phyloP scores from a whole-genome alignment of 2,113 vertebrate species.

The Ploceus nigricollis region DNA sequence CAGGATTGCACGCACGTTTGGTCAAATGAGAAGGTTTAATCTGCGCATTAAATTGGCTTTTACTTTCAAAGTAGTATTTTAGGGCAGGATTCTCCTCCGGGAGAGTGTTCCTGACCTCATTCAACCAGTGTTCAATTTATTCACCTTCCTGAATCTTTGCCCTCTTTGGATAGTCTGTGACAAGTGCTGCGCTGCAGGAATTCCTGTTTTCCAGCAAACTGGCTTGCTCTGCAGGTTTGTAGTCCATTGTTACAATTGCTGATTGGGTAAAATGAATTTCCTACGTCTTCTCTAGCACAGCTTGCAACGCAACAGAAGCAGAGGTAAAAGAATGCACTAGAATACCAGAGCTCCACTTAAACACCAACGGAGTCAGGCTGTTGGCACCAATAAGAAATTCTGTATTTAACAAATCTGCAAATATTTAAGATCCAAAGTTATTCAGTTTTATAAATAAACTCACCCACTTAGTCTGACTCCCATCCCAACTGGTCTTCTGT shows the following conservation, averaged over 20 bases:
- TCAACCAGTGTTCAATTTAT: slow-evolving; percentile 63
- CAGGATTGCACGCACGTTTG: slow-evolving; percentile 59
- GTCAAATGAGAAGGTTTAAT: slow-evolving; percentile 53
- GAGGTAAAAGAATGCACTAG: slow-evolving; percentile 70
- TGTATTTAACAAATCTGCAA: slow-evolving; percentile 63
- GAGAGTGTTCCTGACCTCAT: slow-evolving; percentile 60
- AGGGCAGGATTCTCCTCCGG: slow-evolving; percentile 41
- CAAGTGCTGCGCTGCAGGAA: slow-evolving; percentile 64
- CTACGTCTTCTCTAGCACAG: slow-evolving; percentile 68
- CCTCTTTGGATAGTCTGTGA: slow-evolving; percentile 68
- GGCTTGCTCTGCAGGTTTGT: slow-evolving; percentile 66
- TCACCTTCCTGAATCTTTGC: slow-evolving; percentile 69
- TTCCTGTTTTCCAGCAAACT: slow-evolving; percentile 68
- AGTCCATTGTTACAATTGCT: slow-evolving; percentile 67
- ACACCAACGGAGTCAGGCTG: slow-evolving; percentile 68
- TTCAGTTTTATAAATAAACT: slow-evolving; percentile 53
- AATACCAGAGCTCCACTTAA: slow-evolving; percentile 69
- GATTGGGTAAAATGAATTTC: slow-evolving; percentile 67
- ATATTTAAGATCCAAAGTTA: slow-evolving; percentile 40
- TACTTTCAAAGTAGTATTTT: slow-evolving; percentile 59
- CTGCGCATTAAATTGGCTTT: slow-evolving; percentile 16
- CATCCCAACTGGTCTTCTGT: slow-evolving; percentile 25
- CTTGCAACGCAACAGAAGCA: slow-evolving; percentile 66
- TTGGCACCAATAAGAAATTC: slow-evolving; percentile 68
- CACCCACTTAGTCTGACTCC: slow-evolving; percentile 49